A percentile compares a stretch with the other conserved stretches of the same genome.
phyloP scores from a whole-genome alignment of 2,113 vertebrate species.

The Alethe diademata region DNA sequence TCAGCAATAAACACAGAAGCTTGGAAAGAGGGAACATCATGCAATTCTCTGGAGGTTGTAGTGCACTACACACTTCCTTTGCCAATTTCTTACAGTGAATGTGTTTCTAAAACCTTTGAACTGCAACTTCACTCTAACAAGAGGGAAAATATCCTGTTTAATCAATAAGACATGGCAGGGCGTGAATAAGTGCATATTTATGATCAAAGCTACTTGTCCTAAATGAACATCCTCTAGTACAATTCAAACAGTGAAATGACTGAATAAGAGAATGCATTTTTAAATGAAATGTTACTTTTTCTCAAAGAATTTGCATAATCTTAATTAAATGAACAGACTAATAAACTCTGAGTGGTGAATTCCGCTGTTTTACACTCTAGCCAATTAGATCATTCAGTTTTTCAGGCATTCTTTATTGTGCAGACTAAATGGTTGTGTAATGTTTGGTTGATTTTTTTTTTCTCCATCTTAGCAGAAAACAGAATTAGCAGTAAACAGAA shows the following conservation, averaged over 20 bases:
- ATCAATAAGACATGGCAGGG: conserved; percentile 55
- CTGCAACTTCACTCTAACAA: conserved; percentile 31
- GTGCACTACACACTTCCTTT: neutral
- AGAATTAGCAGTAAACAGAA: neutral
- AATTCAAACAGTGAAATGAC: neutral
- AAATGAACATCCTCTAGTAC: conserved; percentile 9
- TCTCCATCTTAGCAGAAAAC: neutral
- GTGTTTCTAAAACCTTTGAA: conserved; percentile 56
- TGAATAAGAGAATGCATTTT: conserved; percentile 8
- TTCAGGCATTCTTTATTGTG: neutral
- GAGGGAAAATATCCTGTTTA: conserved; percentile 47
- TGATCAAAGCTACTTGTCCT: conserved; percentile 45
- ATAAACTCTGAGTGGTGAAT: conserved; percentile 1
- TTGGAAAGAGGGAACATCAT: neutral
- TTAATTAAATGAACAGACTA: conserved; percentile 39
- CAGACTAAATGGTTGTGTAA: neutral
- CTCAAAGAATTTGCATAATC: conserved; percentile 4
- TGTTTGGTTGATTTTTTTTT: neutral
- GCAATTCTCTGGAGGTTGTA: neutral
- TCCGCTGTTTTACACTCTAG: neutral
- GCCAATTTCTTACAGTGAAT: conserved; percentile 11
- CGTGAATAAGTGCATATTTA: conserved; percentile 29
- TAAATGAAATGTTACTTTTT: conserved; percentile 30
- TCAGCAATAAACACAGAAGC: neutral
- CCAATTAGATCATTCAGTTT: conserved; percentile 32